Evolutionary conservation across 1,140 invertebrate species (phyloP).

Genomic region (Drosophila takahashii): DNA sequence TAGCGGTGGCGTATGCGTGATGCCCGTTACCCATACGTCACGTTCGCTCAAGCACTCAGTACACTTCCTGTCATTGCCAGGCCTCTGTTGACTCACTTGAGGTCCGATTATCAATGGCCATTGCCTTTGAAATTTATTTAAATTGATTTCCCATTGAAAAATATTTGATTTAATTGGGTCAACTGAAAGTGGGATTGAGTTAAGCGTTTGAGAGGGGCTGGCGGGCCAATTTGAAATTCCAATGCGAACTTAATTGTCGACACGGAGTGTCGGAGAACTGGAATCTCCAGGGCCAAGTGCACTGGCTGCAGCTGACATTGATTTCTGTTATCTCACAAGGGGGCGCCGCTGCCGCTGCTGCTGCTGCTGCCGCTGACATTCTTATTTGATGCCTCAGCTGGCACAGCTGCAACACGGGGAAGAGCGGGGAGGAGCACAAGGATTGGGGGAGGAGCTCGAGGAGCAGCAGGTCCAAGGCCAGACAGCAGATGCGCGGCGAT

Average conservation of each 20-base stretch:
- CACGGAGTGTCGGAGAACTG: constrained; percentile 6
- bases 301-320: constrained; percentile 60
- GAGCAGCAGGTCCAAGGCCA: constrained; percentile 61
- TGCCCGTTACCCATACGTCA: constrained; percentile 27
- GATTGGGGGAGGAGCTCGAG: background rate
- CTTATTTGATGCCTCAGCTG: constrained; percentile 56
- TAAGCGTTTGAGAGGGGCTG: constrained; percentile 23
- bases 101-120: constrained; percentile 15
- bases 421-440: background rate
- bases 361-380: constrained; percentile 37
- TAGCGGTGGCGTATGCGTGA: constrained; percentile 42
- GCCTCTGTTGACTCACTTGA: constrained; percentile 1
- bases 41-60: constrained; percentile 16
- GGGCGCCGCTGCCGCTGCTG: constrained; percentile 24
- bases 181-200: constrained; percentile 37
- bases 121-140: constrained; percentile 57
- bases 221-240: constrained; percentile 24
- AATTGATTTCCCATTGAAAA: constrained; percentile 27
- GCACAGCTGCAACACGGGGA: constrained; percentile 15
- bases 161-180: constrained; percentile 64
- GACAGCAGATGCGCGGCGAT: constrained; percentile 16
- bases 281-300: constrained; percentile 23
- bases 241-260: constrained; percentile 44
- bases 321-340: constrained; percentile 62
- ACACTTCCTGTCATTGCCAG: constrained; percentile 34